Evolutionary conservation across 1,140 invertebrate genomes (phyloP), one percentile per base, ranked within the genome.

Genomic region (Popillia japonica): DNA sequence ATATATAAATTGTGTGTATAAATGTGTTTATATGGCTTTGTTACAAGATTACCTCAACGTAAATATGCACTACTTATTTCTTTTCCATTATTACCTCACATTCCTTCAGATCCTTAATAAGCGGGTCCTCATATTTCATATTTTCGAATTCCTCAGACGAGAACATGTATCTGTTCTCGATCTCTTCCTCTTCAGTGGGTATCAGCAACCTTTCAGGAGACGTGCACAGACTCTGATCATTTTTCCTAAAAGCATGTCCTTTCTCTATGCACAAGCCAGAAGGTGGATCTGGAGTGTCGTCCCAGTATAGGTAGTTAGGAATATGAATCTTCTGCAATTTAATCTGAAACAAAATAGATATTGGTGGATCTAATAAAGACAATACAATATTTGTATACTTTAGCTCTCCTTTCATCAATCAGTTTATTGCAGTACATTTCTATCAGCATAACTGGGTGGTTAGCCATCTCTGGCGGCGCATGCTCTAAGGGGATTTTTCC

Each of bases 371-470:
- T 61, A 61, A 20, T 14, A 17, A 17, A 14, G 8, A 68, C 14
- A 17, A 55, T 14, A 68, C 0, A 0, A 68, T 61, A 8, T 68
- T 48, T 2, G 27, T 59, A 34, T 68, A 75, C 55, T 40, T 78
- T 76, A 44, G 78, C 75, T 34, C 75, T 44, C 22, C 75, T 77
- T 55, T 76, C 59, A 22, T 20, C 64, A 11, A 76, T 77, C 9
- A 76, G 34, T 79, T 72, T 77, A 42, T 91, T 90, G 68, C 90
- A 92, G 80, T 92, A 90, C 2, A 89, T 87, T 78, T 92, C 90
- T 4, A 93, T 90, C 17, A 92, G 88, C 84, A 92, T 92, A 2
- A 93, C 90, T 8, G 92, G 91, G 87, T 93, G 92, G 80, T 90
- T 84, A 75, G 86, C 89, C 80, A 93, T 88, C 83, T 92, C 91